These are phyloP conservation scores for Daboia siamensis DNA, from an alignment of 2,113 vertebrate species.

Conservation along the genomic window DNA sequence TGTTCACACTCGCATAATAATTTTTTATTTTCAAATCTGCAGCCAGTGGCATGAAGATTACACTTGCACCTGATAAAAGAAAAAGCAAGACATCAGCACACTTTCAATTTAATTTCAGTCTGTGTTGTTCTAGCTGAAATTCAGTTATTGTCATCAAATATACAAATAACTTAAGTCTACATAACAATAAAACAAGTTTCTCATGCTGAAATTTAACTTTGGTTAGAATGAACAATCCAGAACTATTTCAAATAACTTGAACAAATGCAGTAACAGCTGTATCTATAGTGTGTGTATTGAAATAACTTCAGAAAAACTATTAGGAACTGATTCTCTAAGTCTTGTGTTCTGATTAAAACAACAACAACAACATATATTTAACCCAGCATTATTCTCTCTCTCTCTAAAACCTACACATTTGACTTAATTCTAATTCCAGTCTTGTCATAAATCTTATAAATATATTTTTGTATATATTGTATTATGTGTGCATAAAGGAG, in stretches of 20 bases:
- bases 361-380: conserved; percentile 11
- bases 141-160: background rate
- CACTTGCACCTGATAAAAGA: conserved; percentile 91
- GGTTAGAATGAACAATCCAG: background rate
- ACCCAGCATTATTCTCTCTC: conserved; percentile 7
- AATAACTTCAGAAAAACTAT: conserved; percentile 3
- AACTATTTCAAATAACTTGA: background rate
- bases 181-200: background rate
- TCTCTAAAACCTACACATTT: background rate
- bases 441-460: background rate
- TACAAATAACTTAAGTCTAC: background rate
- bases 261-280: conserved; percentile 5
- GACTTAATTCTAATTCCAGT: background rate
- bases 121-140: conserved; percentile 13
- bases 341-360: background rate
- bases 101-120: conserved; percentile 27
- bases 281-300: conserved; percentile 4
- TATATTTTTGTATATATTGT: background rate
- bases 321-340: conserved; percentile 9
- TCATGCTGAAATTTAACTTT: background rate
- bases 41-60: conserved; percentile 97
- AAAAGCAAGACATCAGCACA: conserved; percentile 55
- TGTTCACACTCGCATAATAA: conserved; percentile 96
- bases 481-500: background rate
- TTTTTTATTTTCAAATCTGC: conserved; percentile 92